phyloP scores from a whole-genome alignment of 1,140 invertebrate species.

The Reticulitermes speratus region DNA sequence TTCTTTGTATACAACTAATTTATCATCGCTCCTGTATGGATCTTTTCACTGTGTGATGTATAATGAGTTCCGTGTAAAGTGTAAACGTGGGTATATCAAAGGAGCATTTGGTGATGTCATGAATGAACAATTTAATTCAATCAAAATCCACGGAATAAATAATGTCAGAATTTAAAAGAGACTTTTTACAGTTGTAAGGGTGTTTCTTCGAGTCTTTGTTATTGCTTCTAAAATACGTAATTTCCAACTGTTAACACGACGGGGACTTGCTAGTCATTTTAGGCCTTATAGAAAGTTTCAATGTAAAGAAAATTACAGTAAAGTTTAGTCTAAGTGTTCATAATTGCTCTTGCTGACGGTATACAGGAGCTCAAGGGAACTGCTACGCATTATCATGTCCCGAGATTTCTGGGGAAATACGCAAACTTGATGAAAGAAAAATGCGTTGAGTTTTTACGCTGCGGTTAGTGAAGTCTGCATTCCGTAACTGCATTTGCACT shows the following conservation, averaged over 20 bases:
- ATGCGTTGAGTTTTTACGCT: neutral
- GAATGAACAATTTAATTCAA: too few species aligned
- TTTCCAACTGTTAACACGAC: neutral
- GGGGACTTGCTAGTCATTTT: neutral
- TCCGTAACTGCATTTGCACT: too few species aligned
- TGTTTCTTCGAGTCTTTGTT: neutral
- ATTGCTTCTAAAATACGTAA: neutral
- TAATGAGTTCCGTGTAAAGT: too few species aligned
- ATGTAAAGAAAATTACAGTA: neutral
- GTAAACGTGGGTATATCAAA: too few species aligned
- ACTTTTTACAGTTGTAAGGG: neutral
- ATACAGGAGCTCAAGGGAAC: neutral
- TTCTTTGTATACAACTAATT: too few species aligned
- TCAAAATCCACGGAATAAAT: too few species aligned
- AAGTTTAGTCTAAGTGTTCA: neutral
- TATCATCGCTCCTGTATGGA: too few species aligned
- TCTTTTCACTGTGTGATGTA: too few species aligned
- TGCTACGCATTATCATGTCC: neutral
- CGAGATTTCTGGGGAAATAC: neutral
- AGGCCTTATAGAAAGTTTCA: neutral
- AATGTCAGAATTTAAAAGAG: too few species aligned
- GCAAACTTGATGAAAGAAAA: neutral
- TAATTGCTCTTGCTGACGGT: neutral
- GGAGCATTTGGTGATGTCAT: too few species aligned
- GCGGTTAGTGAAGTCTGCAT: too few species aligned